Conservation (phyloP, 2,113 vertebrate species). For the Pluvialis apricaria region DNA sequence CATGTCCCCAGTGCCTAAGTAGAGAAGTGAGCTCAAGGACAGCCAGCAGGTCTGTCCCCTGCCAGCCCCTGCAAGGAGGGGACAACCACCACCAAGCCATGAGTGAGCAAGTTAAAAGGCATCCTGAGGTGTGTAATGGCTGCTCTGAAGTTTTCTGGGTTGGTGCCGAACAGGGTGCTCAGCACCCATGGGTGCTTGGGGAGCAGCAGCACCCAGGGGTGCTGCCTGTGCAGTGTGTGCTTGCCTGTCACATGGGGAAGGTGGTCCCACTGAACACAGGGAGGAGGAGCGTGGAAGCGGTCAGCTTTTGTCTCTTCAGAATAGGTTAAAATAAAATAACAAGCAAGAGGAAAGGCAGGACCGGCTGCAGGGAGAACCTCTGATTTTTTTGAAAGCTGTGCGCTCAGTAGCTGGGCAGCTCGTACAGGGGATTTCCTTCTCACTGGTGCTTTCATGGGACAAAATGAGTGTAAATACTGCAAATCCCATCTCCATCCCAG, state of each 20-base stretch:
- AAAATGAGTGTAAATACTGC: neutral
- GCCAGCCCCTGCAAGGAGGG: neutral
- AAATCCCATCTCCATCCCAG: neutral
- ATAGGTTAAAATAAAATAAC: neutral
- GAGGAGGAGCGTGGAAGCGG: neutral
- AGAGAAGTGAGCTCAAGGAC: neutral
- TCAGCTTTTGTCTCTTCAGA: neutral
- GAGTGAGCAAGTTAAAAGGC: neutral
- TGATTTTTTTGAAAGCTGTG: neutral
- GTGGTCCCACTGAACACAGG: neutral
- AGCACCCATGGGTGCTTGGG: neutral
- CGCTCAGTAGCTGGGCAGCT: neutral
- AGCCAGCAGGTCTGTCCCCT: neutral
- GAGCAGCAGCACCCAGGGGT: neutral
- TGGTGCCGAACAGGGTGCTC: neutral
- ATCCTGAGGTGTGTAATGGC: neutral
- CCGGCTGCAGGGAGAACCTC: neutral
- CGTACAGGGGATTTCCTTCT: neutral
- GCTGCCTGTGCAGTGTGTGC: neutral
- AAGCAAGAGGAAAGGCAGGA: neutral
- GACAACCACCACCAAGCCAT: rapidly evolving
- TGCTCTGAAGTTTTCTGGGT: neutral
- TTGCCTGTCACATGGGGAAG: neutral
- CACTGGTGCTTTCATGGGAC: neutral
- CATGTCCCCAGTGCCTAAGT: rapidly evolving